These are phyloP conservation scores for Eubasilissa regina DNA, from an alignment of 1,140 invertebrate genomes.

Conservation along the genomic window DNA sequence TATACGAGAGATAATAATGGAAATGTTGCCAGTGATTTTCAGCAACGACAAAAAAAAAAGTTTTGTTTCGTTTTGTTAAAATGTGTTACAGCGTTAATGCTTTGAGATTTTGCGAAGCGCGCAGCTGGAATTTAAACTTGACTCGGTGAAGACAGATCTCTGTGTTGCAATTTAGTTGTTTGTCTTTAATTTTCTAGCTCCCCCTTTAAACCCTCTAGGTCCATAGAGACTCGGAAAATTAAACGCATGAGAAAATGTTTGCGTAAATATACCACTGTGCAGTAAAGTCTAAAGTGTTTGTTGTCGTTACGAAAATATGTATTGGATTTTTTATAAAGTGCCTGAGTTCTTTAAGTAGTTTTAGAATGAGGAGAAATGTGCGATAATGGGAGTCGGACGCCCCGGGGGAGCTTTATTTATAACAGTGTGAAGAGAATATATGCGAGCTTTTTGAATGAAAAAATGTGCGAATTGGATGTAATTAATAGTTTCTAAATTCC, in stretches of 20 bases:
- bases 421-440: not conserved
- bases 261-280: not conserved
- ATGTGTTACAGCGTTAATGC: too few species aligned
- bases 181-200: slow-evolving; percentile 36
- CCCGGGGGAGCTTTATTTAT: slow-evolving; percentile 24
- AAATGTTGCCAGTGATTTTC: too few species aligned
- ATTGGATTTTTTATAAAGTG: slow-evolving; percentile 15
- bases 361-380: not conserved
- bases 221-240: slow-evolving; percentile 12
- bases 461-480: not conserved
- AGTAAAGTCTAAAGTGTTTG: slow-evolving; percentile 4
- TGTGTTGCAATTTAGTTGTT: slow-evolving; percentile 33
- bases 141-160: not conserved
- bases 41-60: too few species aligned
- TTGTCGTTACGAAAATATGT: not conserved
- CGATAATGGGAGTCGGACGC: slow-evolving; percentile 23
- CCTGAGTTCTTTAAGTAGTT: not conserved
- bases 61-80: too few species aligned
- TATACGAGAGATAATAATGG: too few species aligned
- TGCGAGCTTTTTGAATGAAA: not conserved
- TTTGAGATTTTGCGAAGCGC: not conserved
- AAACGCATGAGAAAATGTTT: slow-evolving; percentile 1
- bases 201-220: slow-evolving; percentile 24
- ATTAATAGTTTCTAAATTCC: not conserved
- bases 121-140: not conserved